Evolutionary conservation across 2,888 invertebrate species (phyloP), one percentile per base, ranked within the genome.

Genomic region (Drosophila neutralis): DNA sequence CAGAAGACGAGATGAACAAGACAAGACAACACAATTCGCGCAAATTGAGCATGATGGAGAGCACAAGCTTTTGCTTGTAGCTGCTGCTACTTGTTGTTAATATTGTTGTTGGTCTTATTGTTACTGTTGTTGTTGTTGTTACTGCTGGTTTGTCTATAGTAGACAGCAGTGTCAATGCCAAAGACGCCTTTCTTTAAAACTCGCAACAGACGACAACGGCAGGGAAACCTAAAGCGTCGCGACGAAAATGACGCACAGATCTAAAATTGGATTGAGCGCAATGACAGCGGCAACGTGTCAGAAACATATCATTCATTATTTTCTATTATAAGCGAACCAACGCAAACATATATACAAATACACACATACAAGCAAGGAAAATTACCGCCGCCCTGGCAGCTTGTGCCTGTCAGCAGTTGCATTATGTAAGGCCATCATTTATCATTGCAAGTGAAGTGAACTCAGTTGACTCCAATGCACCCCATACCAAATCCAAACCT

Each of bases 231-330:
- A 76, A 88, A 80, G 79, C 80, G 68, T n/a, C 61, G 76, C 67
- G 69, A 62, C 64, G 27, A 69, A 78, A 69, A 76, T 65, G 71
- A 76, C 52, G 69, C 38, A 56, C 75, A 68, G 60, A 77, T 78
- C 75, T 71, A 68, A 78, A 89, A 85, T 80, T 87, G 76, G 80
- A 78, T 83, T 75, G 76, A 59, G 69, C 74, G 76, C 81, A 85
- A 67, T 80, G 88, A 76, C 85, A 87, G 77, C 85, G 73, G 76
- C 82, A 83, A 76, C 90, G 82, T 88, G 87, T 88, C 87, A 88
- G 73, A 88, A 88, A 83, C 88, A 88, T 88, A 86, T 88, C 88
- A 89, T 89, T 88, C 87, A 88, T 88, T 88, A 89, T 90, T 88
- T 89, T 88, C 86, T 90, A 84, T 89, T 84, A 88, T 83, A 85